Evolutionary conservation across 37 sponge, comb jelly and placozoan species (phyloP), one percentile per base, ranked within the genome.

Genomic region (Oopsacas minuta): DNA sequence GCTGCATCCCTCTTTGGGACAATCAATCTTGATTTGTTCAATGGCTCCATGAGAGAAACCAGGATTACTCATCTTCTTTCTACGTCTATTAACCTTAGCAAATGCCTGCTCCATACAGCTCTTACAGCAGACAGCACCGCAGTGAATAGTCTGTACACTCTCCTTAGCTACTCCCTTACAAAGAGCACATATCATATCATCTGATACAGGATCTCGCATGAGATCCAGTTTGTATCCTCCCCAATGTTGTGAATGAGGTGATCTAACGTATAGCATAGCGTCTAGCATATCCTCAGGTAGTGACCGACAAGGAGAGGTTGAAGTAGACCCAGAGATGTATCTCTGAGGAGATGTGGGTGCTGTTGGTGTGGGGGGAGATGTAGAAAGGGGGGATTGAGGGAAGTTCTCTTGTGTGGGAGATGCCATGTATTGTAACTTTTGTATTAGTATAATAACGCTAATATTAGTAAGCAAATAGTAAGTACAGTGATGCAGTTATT

Each of bases 101-200:
- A 61, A 61, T 5, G 75, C 75, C 28, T 61, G 30, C 28, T 61
- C 75, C 75, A 61, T 61, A n/a, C 75, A 61, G 75, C 75, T 34
- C 75, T 12, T 61, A 34, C 75, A 61, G 75, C 22, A 61, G 32
- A 61, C 75, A 12, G 75, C 75, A 7, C 75, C 75, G 75, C 75
- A 61, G 75, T 61, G 75, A n/a, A 61, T 61, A n/a, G 75, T 61
- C 75, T 61, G 75, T 5, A 61, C 75, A 34, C 75, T 61, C 28
- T 61, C 75, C 30, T n/a, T 61, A 10, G 75, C 75, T 3, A 61
- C 75, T 3, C 75, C 75, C 28, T 3, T 5, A 12, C 75, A 61
- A 34, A 61, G 75, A 20, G 32, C 75, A 34, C 75, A 61, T 5
- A 61, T 61, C 32, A 61, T 5, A 61, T 61, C 75, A 7, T 61